phyloP scores from a whole-genome alignment of 2,797 vertebrate species.

The Myotis myotis region DNA sequence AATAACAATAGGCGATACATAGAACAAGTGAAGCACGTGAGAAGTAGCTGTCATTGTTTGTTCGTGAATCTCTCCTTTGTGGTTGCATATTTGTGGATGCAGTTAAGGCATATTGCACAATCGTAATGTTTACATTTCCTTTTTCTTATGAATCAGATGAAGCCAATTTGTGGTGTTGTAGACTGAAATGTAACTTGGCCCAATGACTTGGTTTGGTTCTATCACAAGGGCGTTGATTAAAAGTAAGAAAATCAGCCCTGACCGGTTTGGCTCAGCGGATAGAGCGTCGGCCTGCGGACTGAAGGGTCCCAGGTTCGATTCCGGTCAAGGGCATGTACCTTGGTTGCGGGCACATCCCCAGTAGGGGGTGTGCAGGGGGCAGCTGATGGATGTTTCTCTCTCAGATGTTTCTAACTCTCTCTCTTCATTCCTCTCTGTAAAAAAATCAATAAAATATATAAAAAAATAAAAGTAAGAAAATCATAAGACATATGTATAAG shows the following conservation, averaged over 20 bases:
- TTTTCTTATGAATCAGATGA: constrained; percentile 14
- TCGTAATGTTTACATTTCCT: background rate
- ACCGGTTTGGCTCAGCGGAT: too few relatives aligned
- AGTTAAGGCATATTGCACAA: background rate
- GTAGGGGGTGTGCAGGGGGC: too few relatives aligned
- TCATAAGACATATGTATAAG: background rate
- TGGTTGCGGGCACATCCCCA: too few relatives aligned
- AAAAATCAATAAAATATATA: too few relatives aligned
- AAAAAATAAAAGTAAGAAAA: background rate
- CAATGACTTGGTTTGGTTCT: constrained; percentile 6
- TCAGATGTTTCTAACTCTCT: too few relatives aligned
- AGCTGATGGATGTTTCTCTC: too few relatives aligned
- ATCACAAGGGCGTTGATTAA: background rate
- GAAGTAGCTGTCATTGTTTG: background rate
- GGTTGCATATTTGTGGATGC: background rate
- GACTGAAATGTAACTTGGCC: background rate
- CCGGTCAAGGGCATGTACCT: too few relatives aligned
- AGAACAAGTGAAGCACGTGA: background rate
- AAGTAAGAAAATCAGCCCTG: background rate
- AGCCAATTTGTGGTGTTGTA: background rate
- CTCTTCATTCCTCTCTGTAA: too few relatives aligned
- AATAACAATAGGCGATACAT: background rate
- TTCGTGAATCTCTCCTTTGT: background rate
- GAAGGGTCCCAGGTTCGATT: too few relatives aligned
- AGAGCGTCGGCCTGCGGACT: too few relatives aligned